Percentiles rank a stretch among this genome's conserved stretches.
phyloP scores from a whole-genome alignment of 2,888 invertebrate species.

The Stegana nigrithorax region DNA sequence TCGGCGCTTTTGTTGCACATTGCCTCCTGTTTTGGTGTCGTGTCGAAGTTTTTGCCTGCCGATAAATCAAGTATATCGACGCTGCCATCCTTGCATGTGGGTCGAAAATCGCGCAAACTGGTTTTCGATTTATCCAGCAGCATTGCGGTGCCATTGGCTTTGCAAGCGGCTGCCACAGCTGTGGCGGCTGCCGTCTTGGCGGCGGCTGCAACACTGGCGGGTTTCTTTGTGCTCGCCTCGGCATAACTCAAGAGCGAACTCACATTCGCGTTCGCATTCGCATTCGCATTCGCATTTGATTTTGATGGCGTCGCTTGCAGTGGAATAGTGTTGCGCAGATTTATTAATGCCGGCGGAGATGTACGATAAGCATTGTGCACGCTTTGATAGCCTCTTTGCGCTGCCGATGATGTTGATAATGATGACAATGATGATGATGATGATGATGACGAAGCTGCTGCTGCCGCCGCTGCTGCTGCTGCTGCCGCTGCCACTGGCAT shows the following conservation, averaged over 20 bases:
- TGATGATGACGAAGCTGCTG: no score
- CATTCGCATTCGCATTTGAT: slow-evolving; percentile 32
- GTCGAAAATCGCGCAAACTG: slow-evolving; percentile 63
- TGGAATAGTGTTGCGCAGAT: slow-evolving; percentile 53
- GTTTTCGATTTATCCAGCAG: slow-evolving; percentile 48
- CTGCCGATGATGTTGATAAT: slow-evolving; percentile 30
- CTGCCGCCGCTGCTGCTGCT: slow-evolving; percentile 31
- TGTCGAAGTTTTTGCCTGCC: slow-evolving; percentile 36
- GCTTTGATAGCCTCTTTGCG: slow-evolving; percentile 34
- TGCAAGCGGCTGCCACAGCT: slow-evolving; percentile 25
- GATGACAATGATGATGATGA: no score
- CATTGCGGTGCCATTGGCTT: slow-evolving; percentile 39
- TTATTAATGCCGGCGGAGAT: slow-evolving; percentile 61
- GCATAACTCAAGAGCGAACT: no score
- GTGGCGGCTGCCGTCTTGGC: slow-evolving; percentile 19
- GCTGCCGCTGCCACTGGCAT: slow-evolving; percentile 27
- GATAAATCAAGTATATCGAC: slow-evolving; percentile 72
- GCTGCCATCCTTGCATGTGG: slow-evolving; percentile 65
- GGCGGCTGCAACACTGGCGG: slow-evolving; percentile 30
- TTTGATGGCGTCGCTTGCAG: slow-evolving; percentile 40
- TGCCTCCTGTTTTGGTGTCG: slow-evolving; percentile 32
- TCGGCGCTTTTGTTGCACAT: slow-evolving; percentile 16
- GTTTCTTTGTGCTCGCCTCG: slow-evolving; percentile 41
- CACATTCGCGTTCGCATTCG: slow-evolving; percentile 22
- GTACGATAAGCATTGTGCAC: slow-evolving; percentile 47